Evolutionary conservation across 2,797 vertebrate species (phyloP), one percentile per base, ranked within the genome.

Genomic region (Allobates femoralis): DNA sequence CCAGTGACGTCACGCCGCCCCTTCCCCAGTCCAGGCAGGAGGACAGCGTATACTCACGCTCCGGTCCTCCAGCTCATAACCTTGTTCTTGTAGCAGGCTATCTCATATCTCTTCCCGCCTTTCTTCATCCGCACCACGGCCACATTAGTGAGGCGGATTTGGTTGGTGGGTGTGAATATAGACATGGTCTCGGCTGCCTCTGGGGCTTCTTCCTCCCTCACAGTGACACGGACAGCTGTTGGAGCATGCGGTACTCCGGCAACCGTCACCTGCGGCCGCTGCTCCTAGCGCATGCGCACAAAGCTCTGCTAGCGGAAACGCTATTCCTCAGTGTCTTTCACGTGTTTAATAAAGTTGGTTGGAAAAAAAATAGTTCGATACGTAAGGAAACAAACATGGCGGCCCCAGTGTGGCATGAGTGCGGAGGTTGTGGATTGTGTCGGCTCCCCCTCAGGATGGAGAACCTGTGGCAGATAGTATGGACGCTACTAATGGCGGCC

Each of bases 161-260:
- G 97, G 91, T 98, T 98, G 1, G 97, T 99, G 6, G 97, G 97
- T 16, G 97, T 97, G 89, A 99, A 99, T 89, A 99, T 98, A 0
- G 97, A 97, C 97, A 98, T 98, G 69, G 23, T 3, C 81, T 6
- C 56, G 85, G 74, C 56, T 2, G 2, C 32, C 37, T 28, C 34
- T 23, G 62, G 10, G 4, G 14, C n/a, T 10, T 16, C 58, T 26
- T 12, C 23, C 16, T 19, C 7, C 12, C n/a, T 16, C 37, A 23
- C 11, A 11, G 66, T 19, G 16, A 30, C 6, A 12, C 28, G 2
- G 5, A 11, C 11, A 21, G 5, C 8, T 3, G 3, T 6, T 18
- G n/a, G 8, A 18, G 5, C 7, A 19, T 37, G 23, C 28, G 3
- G 21, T 16, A 6, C 3, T 14, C 26, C 21, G 26, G 16, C 66